Conservation (phyloP, 2,888 invertebrate species). For the Aradus depressus region DNA sequence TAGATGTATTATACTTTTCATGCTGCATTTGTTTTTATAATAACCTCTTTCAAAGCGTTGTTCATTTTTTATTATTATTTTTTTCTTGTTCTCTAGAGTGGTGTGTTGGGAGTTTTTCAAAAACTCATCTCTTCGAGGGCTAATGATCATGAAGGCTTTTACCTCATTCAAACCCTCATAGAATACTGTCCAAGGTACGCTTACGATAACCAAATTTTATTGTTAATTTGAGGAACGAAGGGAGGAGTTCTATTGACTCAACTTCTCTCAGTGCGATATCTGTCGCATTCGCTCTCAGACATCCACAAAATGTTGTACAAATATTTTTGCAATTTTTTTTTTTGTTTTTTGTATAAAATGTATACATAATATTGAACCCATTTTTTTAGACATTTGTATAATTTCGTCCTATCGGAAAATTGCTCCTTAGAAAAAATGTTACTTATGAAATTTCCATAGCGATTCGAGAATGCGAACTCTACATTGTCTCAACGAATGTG, state of each 20-base stretch:
- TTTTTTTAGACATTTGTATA: too few species aligned
- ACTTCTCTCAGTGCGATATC: too few species aligned
- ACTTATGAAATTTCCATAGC: too few species aligned
- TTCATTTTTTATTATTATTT: not conserved
- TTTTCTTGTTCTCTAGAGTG: slow-evolving; percentile 43
- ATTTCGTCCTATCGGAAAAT: too few species aligned
- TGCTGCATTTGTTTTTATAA: slow-evolving; percentile 1
- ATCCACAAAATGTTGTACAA: too few species aligned
- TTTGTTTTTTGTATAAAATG: too few species aligned
- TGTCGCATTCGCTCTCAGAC: too few species aligned
- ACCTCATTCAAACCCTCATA: slow-evolving; percentile 74
- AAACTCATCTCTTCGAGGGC: slow-evolving; percentile 89
- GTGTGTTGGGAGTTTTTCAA: slow-evolving; percentile 88
- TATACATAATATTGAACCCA: too few species aligned
- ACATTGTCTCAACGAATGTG: not conserved
- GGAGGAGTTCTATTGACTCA: too few species aligned
- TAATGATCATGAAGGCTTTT: slow-evolving; percentile 94
- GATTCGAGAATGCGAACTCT: not conserved
- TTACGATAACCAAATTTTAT: not conserved
- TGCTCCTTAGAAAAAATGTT: too few species aligned
- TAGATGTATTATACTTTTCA: too few species aligned
- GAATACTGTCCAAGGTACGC: slow-evolving; percentile 70
- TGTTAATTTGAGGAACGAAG: not conserved
- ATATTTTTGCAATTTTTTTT: too few species aligned
- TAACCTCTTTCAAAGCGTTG: not conserved